These are phyloP conservation scores for Cheilosia scutellata DNA, from an alignment of 2,888 invertebrate species.

Conservation along the genomic window DNA sequence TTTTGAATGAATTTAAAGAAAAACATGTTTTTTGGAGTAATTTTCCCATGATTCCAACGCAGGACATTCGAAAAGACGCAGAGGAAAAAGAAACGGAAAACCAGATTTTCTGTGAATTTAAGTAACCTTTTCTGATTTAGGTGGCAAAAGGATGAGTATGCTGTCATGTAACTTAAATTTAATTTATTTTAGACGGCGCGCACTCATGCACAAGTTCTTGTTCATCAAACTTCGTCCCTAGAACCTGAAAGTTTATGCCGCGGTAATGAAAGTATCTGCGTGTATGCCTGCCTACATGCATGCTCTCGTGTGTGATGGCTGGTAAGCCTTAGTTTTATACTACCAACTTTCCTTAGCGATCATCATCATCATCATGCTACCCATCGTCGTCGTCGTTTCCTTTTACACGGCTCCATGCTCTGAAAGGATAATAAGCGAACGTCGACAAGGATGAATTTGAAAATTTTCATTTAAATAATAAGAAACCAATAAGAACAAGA, in stretches of 20 bases:
- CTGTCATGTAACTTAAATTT: not conserved
- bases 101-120: slow-evolving; percentile 50
- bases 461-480: slow-evolving; percentile 60
- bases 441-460: slow-evolving; percentile 12
- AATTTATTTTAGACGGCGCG: slow-evolving; percentile 19
- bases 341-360: not conserved
- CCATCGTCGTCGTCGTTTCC: slow-evolving; percentile 1
- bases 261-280: not conserved
- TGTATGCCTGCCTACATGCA: no score
- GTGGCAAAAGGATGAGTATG: slow-evolving; percentile 4
- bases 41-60: slow-evolving; percentile 41
- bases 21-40: slow-evolving; percentile 36
- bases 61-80: not conserved
- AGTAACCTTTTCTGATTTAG: not conserved
- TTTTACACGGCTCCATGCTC: slow-evolving; percentile 21
- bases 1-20: slow-evolving; percentile 29
- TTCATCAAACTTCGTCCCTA: not conserved
- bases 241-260: not conserved
- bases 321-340: not conserved
- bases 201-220: slow-evolving; percentile 3
- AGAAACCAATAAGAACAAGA: slow-evolving; percentile 54
- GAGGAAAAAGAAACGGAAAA: not conserved
- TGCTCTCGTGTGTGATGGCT: not conserved
- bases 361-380: slow-evolving; percentile 12
- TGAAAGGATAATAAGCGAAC: slow-evolving; percentile 24